These are phyloP conservation scores for Brachypterus glaber DNA, from an alignment of 2,888 invertebrate species.

Conservation along the genomic window DNA sequence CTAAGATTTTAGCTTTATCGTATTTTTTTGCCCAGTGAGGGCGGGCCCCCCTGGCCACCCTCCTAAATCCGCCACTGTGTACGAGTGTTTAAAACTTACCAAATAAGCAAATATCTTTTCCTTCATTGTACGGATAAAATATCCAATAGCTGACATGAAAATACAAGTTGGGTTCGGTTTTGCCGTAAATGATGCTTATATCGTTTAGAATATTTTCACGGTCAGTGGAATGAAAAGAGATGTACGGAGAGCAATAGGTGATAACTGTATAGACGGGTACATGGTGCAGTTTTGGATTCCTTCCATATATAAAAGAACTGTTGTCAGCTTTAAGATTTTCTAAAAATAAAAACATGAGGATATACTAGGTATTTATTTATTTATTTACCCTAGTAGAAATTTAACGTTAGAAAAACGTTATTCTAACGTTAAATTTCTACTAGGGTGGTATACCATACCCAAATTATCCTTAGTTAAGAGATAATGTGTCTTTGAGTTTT, in stretches of 20 bases:
- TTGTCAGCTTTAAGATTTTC: conserved; percentile 39
- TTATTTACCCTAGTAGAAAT: too few species aligned
- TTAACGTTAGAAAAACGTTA: too few species aligned
- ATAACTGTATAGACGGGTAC: conserved; percentile 54
- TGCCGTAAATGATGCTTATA: conserved; percentile 15
- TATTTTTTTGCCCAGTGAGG: too few species aligned
- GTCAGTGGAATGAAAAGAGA: conserved; percentile 16
- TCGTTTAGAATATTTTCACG: conserved; percentile 13
- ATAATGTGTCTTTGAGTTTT: conserved; percentile 37
- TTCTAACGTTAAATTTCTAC: too few species aligned
- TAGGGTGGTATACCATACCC: conserved; percentile 34
- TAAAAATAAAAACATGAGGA: conserved; percentile 30
- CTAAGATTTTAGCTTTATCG: too few species aligned
- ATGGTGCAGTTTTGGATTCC: conserved; percentile 44
- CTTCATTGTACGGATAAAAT: conserved; percentile 60
- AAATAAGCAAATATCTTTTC: conserved; percentile 48
- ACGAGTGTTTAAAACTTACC: too few species aligned
- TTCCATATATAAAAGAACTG: conserved; percentile 51
- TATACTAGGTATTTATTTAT: too few species aligned
- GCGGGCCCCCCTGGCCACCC: too few species aligned
- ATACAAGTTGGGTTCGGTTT: conserved; percentile 15
- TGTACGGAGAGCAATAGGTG: conserved; percentile 38
- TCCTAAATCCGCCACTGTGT: too few species aligned
- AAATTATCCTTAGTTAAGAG: conserved; percentile 44
- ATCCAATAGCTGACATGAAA: conserved; percentile 62